phyloP scores from a whole-genome alignment of 2,113 vertebrate genomes.

The Rhea americana region DNA sequence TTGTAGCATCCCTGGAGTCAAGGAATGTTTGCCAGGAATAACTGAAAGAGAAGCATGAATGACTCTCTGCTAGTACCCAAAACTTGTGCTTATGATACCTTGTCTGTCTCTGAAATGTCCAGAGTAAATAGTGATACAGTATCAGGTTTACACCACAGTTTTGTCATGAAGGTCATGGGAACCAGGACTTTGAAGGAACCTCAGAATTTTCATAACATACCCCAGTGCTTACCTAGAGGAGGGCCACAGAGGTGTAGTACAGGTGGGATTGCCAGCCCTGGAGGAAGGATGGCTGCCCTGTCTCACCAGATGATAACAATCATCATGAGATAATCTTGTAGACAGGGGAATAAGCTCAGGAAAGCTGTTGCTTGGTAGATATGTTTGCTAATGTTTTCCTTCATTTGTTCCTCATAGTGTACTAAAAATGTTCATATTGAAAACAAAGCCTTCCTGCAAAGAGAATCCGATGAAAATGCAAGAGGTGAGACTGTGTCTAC shows the following conservation, averaged over 20 bases:
- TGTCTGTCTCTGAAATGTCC: not conserved
- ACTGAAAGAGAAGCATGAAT: not conserved
- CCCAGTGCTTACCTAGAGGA: not conserved
- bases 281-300: not conserved
- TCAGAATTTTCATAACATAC: not conserved
- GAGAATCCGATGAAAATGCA: not conserved
- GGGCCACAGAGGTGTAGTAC: not conserved
- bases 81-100: not conserved
- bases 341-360: not conserved
- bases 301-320: not conserved
- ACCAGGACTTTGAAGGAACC: not conserved
- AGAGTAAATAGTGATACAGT: not conserved
- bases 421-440: not conserved
- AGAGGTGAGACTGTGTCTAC: not conserved
- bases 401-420: not conserved
- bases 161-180: not conserved
- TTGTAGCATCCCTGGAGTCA: not conserved
- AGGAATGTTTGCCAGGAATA: not conserved
- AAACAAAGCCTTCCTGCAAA: not conserved
- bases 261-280: not conserved
- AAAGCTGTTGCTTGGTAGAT: not conserved
- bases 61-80: not conserved
- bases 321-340: not conserved
- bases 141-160: not conserved
- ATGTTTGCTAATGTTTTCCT: not conserved